Conservation (phyloP, 2,888 invertebrate genomes). For the Theristus sp. region DNA sequence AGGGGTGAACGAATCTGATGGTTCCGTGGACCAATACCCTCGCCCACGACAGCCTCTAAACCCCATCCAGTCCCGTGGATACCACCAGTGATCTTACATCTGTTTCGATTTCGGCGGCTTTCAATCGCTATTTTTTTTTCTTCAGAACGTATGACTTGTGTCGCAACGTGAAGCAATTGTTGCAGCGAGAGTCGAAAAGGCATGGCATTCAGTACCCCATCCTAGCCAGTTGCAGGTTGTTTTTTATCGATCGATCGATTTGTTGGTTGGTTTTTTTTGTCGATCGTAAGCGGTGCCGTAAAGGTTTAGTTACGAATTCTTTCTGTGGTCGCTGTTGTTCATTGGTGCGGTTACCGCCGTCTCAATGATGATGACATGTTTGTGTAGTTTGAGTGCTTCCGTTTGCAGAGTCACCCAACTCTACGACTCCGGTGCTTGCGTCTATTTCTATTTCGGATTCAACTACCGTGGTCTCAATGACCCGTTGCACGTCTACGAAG, state of each 20-base stretch:
- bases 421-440: conserved; percentile 87
- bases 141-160: conserved; percentile 54
- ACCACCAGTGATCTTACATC: no score
- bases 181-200: conserved; percentile 40
- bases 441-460: conserved; percentile 82
- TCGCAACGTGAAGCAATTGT: conserved; percentile 64
- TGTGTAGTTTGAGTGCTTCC: not conserved
- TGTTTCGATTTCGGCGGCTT: no score
- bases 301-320: not conserved
- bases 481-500: conserved; percentile 60
- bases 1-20: no score
- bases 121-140: not conserved
- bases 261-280: not conserved
- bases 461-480: conserved; percentile 44
- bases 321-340: not conserved
- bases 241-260: not conserved
- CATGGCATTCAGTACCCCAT: conserved; percentile 35
- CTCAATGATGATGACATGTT: no score
- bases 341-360: no score
- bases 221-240: conserved; percentile 33
- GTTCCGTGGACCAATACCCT: no score
- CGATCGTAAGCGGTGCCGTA: not conserved
- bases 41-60: no score
- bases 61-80: no score
- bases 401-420: conserved; percentile 61